phyloP scores from a whole-genome alignment of 1,140 invertebrate genomes.

The Neelides sp. region DNA sequence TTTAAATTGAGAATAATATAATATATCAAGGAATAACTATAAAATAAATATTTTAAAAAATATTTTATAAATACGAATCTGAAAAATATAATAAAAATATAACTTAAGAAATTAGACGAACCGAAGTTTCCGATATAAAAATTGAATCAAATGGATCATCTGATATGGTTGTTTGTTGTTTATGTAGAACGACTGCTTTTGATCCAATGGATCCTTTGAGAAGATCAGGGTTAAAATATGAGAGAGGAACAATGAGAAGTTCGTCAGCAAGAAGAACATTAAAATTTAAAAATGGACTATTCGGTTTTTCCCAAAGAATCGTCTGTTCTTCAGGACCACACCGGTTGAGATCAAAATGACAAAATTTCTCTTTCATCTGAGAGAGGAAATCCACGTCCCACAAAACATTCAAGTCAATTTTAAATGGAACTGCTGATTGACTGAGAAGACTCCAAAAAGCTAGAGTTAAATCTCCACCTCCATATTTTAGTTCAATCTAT shows the following conservation, averaged over 20 bases:
- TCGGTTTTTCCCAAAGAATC: constrained; percentile 61
- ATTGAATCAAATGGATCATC: constrained; percentile 89
- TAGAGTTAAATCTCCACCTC: constrained; percentile 75
- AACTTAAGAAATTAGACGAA: constrained; percentile 38
- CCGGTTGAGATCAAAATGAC: constrained; percentile 51
- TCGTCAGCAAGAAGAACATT: constrained; percentile 74
- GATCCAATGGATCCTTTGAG: constrained; percentile 62
- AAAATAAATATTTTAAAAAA: not conserved
- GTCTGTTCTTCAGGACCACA: constrained; percentile 69
- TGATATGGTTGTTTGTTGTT: constrained; percentile 59
- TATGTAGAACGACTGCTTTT: constrained; percentile 48
- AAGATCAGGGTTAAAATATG: constrained; percentile 77
- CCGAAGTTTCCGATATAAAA: constrained; percentile 75
- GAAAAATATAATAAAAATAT: not conserved
- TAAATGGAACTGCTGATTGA: constrained; percentile 66
- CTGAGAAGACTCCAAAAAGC: constrained; percentile 72
- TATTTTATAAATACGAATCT: not conserved
- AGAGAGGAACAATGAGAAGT: constrained; percentile 75
- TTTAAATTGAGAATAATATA: constrained; percentile 27
- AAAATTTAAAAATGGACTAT: constrained; percentile 56
- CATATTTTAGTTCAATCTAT: constrained; percentile 62
- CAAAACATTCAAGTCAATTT: constrained; percentile 15
- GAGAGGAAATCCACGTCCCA: constrained; percentile 49
- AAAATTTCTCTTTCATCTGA: constrained; percentile 76
- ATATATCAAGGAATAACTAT: not conserved